A percentile compares a stretch with the other conserved stretches of the same genome.
Conservation (phyloP, 2,113 vertebrate species). For the Collichthys lucidus region DNA sequence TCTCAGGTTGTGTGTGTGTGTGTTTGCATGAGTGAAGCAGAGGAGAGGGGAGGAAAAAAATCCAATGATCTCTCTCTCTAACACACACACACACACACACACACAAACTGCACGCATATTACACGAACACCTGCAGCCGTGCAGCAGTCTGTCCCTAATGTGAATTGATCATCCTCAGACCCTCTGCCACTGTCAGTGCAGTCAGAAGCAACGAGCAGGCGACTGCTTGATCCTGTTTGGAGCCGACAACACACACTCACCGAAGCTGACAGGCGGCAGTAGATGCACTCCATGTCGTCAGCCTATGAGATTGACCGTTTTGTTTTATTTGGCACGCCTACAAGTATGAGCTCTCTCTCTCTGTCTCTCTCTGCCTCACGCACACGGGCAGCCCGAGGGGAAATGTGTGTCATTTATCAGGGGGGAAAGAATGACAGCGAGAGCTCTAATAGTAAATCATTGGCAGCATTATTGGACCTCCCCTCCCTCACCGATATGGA, state of each 20-base stretch:
- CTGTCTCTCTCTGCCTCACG: slow-evolving; percentile 40
- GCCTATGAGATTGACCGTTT: slow-evolving; percentile 49
- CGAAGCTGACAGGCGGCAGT: slow-evolving; percentile 13
- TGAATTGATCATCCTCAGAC: slow-evolving; percentile 55
- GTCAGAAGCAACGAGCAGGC: slow-evolving; percentile 25
- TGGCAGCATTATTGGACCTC: slow-evolving; percentile 69
- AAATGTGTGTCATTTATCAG: slow-evolving; percentile 71
- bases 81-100: background rate
- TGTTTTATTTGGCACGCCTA: slow-evolving; percentile 52
- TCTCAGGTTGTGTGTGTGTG: slow-evolving; percentile 14
- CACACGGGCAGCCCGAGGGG: slow-evolving; percentile 34
- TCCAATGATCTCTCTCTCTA: background rate
- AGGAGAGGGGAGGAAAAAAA: background rate
- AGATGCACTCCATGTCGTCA: slow-evolving; percentile 10
- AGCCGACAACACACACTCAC: slow-evolving; percentile 12
- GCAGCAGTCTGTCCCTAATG: slow-evolving; percentile 46
- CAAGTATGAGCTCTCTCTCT: slow-evolving; percentile 18
- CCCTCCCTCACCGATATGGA: slow-evolving; percentile 68
- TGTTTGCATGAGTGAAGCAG: slow-evolving; percentile 3
- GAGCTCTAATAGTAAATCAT: slow-evolving; percentile 78
- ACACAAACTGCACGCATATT: slow-evolving; percentile 5
- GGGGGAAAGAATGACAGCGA: slow-evolving; percentile 65
- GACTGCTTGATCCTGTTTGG: slow-evolving; percentile 54
- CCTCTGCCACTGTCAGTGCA: slow-evolving; percentile 21
- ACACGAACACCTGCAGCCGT: slow-evolving; percentile 58